phyloP scores from a whole-genome alignment of 1,140 invertebrate species.

The Hirudo medicinalis region DNA sequence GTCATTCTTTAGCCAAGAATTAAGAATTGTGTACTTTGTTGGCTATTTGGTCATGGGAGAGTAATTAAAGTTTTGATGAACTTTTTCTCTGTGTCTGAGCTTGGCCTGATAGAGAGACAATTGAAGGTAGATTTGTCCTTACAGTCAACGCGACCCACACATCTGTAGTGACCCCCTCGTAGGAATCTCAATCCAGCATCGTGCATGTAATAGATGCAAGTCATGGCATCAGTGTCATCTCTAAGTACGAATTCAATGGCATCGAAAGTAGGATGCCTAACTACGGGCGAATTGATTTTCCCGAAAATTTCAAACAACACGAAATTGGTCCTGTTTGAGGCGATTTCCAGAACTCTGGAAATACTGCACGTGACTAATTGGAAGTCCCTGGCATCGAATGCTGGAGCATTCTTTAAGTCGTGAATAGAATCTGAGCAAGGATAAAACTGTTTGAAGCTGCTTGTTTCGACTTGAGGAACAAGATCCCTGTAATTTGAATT shows the following conservation, averaged over 20 bases:
- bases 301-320: constrained; percentile 6
- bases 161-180: background rate
- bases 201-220: background rate
- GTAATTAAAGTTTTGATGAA: background rate
- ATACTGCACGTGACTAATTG: background rate
- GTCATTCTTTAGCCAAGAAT: too few relatives aligned
- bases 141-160: background rate
- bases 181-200: background rate
- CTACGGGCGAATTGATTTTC: background rate
- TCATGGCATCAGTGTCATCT: background rate
- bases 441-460: too few relatives aligned
- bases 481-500: too few relatives aligned
- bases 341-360: background rate
- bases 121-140: background rate
- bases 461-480: too few relatives aligned
- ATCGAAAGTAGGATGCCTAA: background rate
- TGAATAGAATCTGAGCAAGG: too few relatives aligned
- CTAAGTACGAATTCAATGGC: background rate
- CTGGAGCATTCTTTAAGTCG: too few relatives aligned
- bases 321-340: background rate
- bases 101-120: constrained; percentile 1
- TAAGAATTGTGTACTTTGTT: background rate
- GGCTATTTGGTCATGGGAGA: background rate
- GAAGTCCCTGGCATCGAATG: background rate
- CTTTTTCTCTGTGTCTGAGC: background rate